Base-by-base conservation (phyloP, 2,113 vertebrate species). In the Dicerorhinus sumatrensis region DNA sequence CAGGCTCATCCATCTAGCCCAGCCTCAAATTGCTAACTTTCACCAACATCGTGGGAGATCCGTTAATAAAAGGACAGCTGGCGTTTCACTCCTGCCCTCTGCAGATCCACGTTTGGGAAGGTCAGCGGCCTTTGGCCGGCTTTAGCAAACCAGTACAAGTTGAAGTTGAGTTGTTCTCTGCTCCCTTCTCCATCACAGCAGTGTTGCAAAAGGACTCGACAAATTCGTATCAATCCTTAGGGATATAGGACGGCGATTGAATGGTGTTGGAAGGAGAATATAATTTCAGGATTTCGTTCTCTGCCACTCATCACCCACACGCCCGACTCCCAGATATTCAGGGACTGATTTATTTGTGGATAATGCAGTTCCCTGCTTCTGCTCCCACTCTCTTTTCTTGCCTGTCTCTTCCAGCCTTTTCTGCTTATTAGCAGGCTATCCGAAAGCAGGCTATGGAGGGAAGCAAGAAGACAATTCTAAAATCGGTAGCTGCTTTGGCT, bases 91-190 rank as follows among this genome's bases (percentile, higher is more conserved):
- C 94, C 89, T 97, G 92, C 96, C 96, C 54, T 91, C 94, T 95
- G 98, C 93, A 48, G 87, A 60, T 56, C 85, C 95, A 88, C 97
- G 89, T 96, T 84, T 42, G 65, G 97, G 42, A 58, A 63, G 20
- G 91, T 95, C 88, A 76, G 96, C 31, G 75, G 97, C 98, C 98
- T 97, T 94, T 98, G 89, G 93, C 95, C 96, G 96, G 88, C 90
- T 98, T 97, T 69, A 76, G 95, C 2, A 5, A 79, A 85, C 95
- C 91, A 77, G 94, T 76, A 36, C 65, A 91, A 89, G 91, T 51
- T 96, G 87, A 94, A 92, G 95, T 95, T 94, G 93, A 70, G 94
- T 93, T 9, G 14, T 46, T 89, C 79, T 96, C 36, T 54, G 31
- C 3, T 31, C 14, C 88, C 42, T 65, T 97, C 65, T 96, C 75